These are phyloP conservation scores for Sciurus carolinensis DNA, from an alignment of 2,797 vertebrate genomes.

Conservation along the genomic window DNA sequence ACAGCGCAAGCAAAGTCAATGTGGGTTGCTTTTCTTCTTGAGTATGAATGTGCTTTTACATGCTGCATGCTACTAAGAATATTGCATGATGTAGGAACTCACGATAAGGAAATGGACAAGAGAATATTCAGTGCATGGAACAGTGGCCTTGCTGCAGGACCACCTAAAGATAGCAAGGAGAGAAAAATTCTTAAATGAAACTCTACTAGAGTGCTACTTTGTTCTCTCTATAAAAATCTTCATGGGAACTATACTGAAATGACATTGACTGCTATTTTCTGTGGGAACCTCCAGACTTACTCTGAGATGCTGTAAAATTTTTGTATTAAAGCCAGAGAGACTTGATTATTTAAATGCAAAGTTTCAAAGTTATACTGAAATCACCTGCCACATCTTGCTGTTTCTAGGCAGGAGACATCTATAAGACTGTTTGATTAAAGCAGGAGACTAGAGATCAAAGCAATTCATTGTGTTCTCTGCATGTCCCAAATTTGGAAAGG, in stretches of 20 bases:
- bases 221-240: neutral
- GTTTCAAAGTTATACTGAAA: neutral
- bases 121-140: neutral
- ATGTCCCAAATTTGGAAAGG: neutral
- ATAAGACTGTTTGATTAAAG: conserved; percentile 13
- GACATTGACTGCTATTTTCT: neutral
- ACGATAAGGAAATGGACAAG: neutral
- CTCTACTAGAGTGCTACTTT: neutral
- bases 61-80: neutral
- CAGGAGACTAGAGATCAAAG: neutral
- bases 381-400: neutral
- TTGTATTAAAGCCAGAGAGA: neutral
- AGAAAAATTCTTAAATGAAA: neutral
- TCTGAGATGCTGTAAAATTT: neutral
- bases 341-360: conserved; percentile 66
- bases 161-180: neutral
- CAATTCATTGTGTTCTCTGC: neutral
- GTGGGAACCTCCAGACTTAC: neutral
- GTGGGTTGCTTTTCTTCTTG: neutral
- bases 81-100: neutral
- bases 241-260: neutral
- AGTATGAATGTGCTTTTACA: conserved; percentile 48
- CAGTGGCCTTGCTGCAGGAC: accelerated
- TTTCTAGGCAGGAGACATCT: conserved; percentile 37
- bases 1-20: conserved; percentile 63